These are phyloP conservation scores for Actenoides hombroni DNA, from an alignment of 2,113 vertebrate genomes.

Conservation along the genomic window DNA sequence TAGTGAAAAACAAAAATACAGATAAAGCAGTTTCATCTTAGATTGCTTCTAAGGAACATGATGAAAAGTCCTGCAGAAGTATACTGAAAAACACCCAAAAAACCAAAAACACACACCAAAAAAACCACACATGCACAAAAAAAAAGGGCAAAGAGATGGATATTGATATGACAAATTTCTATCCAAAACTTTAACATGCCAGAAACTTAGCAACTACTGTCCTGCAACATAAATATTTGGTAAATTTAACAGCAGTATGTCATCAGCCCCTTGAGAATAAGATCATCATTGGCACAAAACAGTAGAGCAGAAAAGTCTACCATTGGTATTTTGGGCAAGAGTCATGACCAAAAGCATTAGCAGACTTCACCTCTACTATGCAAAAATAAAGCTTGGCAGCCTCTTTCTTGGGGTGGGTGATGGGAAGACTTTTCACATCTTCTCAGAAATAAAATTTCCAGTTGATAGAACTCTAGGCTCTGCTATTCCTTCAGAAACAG, in stretches of 20 bases:
- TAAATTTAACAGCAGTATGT: background rate
- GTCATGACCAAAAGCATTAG: background rate
- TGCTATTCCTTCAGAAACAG: background rate
- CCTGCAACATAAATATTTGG: background rate
- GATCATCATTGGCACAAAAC: background rate
- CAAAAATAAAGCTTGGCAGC: background rate
- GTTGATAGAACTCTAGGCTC: background rate
- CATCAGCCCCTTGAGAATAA: background rate
- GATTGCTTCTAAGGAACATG: background rate
- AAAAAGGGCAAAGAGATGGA: background rate
- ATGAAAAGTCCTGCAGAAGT: background rate
- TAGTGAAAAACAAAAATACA: background rate
- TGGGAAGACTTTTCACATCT: background rate
- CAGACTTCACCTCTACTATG: background rate
- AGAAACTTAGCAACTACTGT: background rate
- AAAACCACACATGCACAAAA: background rate
- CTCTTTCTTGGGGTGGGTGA: background rate
- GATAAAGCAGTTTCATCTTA: background rate
- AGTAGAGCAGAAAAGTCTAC: background rate
- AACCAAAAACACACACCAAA: background rate
- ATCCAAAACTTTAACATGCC: background rate
- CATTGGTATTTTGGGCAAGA: background rate
- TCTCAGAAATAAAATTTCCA: background rate
- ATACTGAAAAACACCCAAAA: background rate
- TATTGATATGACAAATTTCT: background rate